phyloP scores from a whole-genome alignment of 2,113 vertebrate species.

The Archocentrus centrarchus region DNA sequence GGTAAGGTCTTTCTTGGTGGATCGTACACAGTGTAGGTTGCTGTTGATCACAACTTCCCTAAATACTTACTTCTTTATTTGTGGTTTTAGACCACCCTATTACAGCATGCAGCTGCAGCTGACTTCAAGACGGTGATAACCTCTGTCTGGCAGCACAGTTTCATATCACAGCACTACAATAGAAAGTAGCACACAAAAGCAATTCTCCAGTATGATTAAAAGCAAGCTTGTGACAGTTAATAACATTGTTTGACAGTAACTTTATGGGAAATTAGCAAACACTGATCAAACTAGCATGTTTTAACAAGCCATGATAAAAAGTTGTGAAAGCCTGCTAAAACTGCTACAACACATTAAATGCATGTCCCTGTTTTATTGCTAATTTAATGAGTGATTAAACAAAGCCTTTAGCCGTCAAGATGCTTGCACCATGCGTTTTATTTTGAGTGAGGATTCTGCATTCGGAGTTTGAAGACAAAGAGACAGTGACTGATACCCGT shows the following conservation, averaged over 20 bases:
- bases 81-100: not conserved
- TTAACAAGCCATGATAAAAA: not conserved
- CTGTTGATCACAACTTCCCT: not conserved
- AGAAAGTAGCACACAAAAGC: not conserved
- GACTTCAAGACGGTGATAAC: not conserved
- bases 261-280: not conserved
- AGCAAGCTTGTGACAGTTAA: not conserved
- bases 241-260: not conserved
- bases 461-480: not conserved
- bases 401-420: conserved; percentile 33
- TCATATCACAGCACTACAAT: not conserved
- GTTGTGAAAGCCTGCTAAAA: not conserved
- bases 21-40: no score
- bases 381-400: conserved; percentile 36
- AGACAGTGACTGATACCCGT: not conserved
- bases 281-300: not conserved
- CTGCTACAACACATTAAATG: not conserved
- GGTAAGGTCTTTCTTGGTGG: not conserved
- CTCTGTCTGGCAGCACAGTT: not conserved
- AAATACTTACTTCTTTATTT: not conserved
- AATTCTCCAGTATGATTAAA: not conserved
- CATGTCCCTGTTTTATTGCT: conserved; percentile 8
- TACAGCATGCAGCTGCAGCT: not conserved
- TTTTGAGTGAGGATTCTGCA: conserved; percentile 11
- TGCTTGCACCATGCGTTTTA: conserved; percentile 3